phyloP scores from a whole-genome alignment of 2,113 vertebrate species.

The Neolamprologus sp. region DNA sequence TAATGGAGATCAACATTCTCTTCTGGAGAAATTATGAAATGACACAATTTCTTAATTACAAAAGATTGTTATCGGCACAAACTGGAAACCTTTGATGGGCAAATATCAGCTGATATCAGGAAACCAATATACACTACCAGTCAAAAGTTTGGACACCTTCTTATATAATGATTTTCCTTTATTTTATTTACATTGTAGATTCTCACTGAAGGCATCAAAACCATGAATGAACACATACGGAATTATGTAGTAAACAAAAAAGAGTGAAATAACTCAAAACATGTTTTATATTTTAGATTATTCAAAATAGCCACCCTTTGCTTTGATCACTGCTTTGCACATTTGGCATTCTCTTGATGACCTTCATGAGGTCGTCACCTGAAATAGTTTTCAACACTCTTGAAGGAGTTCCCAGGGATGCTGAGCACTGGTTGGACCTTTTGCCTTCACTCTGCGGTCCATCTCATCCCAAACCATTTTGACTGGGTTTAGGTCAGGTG shows the following conservation, averaged over 20 bases:
- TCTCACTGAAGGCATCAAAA: not conserved
- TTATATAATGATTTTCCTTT: not conserved
- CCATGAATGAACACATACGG: fast-evolving
- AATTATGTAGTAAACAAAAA: not conserved
- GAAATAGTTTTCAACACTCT: not conserved
- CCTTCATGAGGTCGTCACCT: not conserved
- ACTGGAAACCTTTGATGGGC: not conserved
- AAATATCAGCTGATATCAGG: not conserved
- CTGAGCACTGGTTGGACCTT: not conserved
- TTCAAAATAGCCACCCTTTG: not conserved
- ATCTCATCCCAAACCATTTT: not conserved
- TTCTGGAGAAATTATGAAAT: not conserved
- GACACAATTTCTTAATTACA: not conserved
- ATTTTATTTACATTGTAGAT: not conserved
- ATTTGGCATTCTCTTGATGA: not conserved
- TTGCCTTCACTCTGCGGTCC: not conserved
- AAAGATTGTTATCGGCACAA: not conserved
- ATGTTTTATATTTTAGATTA: not conserved
- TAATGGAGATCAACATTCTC: not conserved
- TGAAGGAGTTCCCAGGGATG: not conserved
- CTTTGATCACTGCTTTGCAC: not conserved
- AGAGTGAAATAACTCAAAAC: not conserved
- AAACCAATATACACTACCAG: not conserved
- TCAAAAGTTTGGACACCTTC: not conserved
- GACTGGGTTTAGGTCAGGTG: not conserved